phyloP scores from a whole-genome alignment of 1,140 invertebrate genomes.

The Trinorchestia longiramus region DNA sequence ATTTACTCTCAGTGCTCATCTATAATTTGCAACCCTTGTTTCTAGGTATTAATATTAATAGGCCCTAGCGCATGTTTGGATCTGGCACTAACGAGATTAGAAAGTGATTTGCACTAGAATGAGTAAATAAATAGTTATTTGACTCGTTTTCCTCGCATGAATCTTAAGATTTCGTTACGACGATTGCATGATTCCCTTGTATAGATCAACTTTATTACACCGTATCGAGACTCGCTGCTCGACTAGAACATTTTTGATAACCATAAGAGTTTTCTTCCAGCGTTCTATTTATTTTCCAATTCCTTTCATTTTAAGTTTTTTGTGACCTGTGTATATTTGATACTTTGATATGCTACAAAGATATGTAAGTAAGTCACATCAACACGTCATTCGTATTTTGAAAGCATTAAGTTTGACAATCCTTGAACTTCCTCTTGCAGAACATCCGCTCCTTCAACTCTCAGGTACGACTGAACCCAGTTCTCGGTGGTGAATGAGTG shows the following conservation, averaged over 20 bases:
- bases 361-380: background rate
- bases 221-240: too few relatives aligned
- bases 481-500: background rate
- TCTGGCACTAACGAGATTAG: background rate
- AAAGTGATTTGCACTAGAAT: too few relatives aligned
- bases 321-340: background rate
- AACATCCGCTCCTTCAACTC: background rate
- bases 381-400: background rate
- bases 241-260: too few relatives aligned
- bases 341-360: background rate
- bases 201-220: too few relatives aligned
- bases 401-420: background rate
- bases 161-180: background rate
- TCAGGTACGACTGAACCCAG: background rate
- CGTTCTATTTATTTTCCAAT: background rate
- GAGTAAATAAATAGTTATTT: background rate
- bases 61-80: background rate
- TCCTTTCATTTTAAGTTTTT: background rate
- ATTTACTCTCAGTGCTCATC: background rate
- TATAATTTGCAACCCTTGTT: background rate
- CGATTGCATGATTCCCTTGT: background rate
- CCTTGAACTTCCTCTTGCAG: background rate
- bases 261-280: too few relatives aligned
- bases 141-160: background rate
- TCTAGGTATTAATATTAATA: background rate